Base-by-base conservation (phyloP, 2,113 vertebrate genomes). In the Myrmophylax atrothorax region DNA sequence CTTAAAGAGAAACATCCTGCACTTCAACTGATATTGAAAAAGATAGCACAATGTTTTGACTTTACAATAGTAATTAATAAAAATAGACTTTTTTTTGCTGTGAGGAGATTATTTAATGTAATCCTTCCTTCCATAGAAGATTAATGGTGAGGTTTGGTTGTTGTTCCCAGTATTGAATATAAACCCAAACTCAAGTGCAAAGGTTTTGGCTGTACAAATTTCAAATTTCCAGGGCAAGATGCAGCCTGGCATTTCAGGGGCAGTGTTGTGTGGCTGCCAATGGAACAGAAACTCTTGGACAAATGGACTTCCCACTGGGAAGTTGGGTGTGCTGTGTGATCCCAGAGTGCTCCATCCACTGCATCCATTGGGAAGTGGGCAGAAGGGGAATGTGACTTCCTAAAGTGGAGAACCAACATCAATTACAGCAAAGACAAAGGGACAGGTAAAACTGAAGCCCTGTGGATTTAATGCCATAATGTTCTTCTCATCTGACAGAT, bases 201-300 rank as follows among this genome's bases (percentile, higher is more conserved):
- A 67, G 46, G 14, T 82, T 68, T 42, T 52, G 29, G 17, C 19
- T 66, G 3, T 50, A 29, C 25, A 14, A 13, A 18, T 17, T 79
- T 68, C 50, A 64, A 49, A 60, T 79, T 78, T 82, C 62, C 53
- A n/a, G 8, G 42, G 19, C 42, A 37, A 77, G 14, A 18, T 64
- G 50, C 33, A 87, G 60, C 26, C 33, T 75, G 12, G 15, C 8
- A 29, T 81, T 87, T 82, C 52, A 63, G 70, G 50, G 24, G 10
- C 6, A 5, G 42, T 0, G 0, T 5, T 29, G 31, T 52, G 31
- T 62, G 53, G 13, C 37, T 76, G 19, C 64, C 40, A 59, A 0
- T 7, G 44, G 75, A 37, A n/a, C 2, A 59, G 47, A 91, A 89
- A 47, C 47, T 79, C 26, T 18, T 56, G 55, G 44, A 64, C 40